Evolutionary conservation across 2,113 vertebrate species (phyloP).

Genomic region (Chaetops frenatus): DNA sequence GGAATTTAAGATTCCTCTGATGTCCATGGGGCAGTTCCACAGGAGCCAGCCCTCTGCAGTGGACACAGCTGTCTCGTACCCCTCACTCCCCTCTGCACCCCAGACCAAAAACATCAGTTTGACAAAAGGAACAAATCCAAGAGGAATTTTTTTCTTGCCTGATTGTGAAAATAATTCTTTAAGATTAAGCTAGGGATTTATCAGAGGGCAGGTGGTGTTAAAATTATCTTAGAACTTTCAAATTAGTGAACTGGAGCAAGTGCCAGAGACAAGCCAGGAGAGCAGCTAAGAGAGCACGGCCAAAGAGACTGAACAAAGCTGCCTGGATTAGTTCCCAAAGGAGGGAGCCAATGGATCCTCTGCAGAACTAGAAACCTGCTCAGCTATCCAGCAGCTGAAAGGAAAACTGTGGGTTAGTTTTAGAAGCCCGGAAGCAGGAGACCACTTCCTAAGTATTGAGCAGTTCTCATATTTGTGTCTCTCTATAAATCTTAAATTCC

Average conservation of each 20-base stretch:
- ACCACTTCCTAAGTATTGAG: not conserved
- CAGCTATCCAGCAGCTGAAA: constrained; percentile 37
- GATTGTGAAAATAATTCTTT: not conserved
- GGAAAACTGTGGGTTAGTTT: constrained; percentile 30
- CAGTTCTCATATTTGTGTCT: not conserved
- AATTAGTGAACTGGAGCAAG: constrained; percentile 48
- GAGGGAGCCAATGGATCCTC: not conserved
- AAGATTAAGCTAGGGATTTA: not conserved
- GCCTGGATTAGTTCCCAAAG: constrained; percentile 35
- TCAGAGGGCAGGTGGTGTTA: not conserved
- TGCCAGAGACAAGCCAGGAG: constrained; percentile 51
- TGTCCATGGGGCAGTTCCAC: not conserved
- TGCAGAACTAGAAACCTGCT: constrained; percentile 17
- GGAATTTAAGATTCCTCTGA: not conserved
- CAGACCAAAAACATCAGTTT: not conserved
- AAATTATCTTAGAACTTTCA: not conserved
- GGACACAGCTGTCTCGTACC: not conserved
- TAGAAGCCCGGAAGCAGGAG: constrained; percentile 40
- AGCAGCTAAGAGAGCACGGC: constrained; percentile 38
- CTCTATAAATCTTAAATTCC: not conserved
- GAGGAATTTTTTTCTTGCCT: not conserved
- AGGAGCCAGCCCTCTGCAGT: not conserved
- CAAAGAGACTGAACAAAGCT: constrained; percentile 45
- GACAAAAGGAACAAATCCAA: not conserved
- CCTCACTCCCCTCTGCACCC: not conserved